Conservation (phyloP, 2,888 invertebrate species). For the Eudasyphora cyanicolor region DNA sequence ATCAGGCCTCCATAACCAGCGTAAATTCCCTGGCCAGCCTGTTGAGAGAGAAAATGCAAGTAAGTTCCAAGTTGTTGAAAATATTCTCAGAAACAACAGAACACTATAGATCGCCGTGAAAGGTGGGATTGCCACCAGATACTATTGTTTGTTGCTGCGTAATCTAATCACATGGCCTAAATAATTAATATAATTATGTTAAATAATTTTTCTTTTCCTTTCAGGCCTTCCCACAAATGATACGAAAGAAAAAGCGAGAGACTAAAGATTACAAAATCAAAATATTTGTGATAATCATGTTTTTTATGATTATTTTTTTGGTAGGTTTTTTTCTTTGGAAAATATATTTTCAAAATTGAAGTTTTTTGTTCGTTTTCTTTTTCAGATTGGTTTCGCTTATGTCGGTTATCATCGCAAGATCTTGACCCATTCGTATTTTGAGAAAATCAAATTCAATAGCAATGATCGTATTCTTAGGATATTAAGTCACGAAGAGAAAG, state of each 20-base stretch:
- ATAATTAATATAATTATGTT: too few relatives aligned
- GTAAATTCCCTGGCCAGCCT: conserved; percentile 92
- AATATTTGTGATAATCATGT: conserved; percentile 90
- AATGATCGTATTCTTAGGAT: conserved; percentile 87
- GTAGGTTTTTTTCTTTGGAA: too few relatives aligned
- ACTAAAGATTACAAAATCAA: conserved; percentile 89
- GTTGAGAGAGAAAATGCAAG: conserved; percentile 90
- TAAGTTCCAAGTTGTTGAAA: conserved; percentile 75
- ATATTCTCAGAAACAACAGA: background rate
- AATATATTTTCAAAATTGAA: background rate
- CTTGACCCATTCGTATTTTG: conserved; percentile 90
- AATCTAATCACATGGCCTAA: too few relatives aligned
- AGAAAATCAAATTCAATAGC: conserved; percentile 90
- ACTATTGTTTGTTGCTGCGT: too few relatives aligned
- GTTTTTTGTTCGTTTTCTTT: background rate
- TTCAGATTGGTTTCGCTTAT: conserved; percentile 88
- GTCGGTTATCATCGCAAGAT: conserved; percentile 91
- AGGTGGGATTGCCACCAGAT: too few relatives aligned
- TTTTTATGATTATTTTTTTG: conserved; percentile 89
- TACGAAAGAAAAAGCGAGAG: conserved; percentile 85
- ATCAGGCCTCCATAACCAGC: conserved; percentile 88
- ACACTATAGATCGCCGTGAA: background rate
- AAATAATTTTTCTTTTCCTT: background rate
- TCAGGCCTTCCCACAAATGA: conserved; percentile 88
- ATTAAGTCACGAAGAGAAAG: conserved; percentile 86